A percentile compares a stretch with the other conserved stretches of the same genome.
Evolutionary conservation across 2,888 invertebrate species (phyloP).

Genomic region (Diarsia brunnea): DNA sequence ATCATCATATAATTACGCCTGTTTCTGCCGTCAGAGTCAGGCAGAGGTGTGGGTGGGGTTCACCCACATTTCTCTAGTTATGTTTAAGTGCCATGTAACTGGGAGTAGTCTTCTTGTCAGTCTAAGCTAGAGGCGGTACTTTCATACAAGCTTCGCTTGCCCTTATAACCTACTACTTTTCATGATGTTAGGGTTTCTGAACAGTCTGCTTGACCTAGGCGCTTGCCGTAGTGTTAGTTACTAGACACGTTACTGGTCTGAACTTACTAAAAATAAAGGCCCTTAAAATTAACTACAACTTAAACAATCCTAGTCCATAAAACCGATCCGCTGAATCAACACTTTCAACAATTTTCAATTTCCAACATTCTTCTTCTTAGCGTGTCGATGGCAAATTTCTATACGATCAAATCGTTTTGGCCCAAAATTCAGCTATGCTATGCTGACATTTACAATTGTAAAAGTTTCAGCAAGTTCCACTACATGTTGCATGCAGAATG

Average conservation of each 20-base stretch:
- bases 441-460: conserved; percentile 18
- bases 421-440: too few relatives aligned
- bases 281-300: not conserved
- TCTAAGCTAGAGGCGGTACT: not conserved
- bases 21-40: not conserved
- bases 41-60: not conserved
- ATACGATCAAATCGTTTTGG: conserved; percentile 22
- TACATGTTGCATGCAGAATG: conserved; percentile 32
- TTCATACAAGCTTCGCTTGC: too few relatives aligned
- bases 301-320: not conserved
- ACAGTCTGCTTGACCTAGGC: too few relatives aligned
- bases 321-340: not conserved
- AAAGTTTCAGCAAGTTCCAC: conserved; percentile 31
- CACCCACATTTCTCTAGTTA: not conserved
- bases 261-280: not conserved
- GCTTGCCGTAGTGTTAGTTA: too few relatives aligned
- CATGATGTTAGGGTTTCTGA: too few relatives aligned
- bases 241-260: not conserved
- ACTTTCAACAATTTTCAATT: conserved; percentile 37
- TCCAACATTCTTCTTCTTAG: too few relatives aligned
- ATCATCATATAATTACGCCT: not conserved
- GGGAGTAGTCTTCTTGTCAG: not conserved
- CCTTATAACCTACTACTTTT: too few relatives aligned
- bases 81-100: not conserved
- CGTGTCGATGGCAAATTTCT: too few relatives aligned